Conservation (phyloP, 2,797 vertebrate species). For the Alectoris magna region DNA sequence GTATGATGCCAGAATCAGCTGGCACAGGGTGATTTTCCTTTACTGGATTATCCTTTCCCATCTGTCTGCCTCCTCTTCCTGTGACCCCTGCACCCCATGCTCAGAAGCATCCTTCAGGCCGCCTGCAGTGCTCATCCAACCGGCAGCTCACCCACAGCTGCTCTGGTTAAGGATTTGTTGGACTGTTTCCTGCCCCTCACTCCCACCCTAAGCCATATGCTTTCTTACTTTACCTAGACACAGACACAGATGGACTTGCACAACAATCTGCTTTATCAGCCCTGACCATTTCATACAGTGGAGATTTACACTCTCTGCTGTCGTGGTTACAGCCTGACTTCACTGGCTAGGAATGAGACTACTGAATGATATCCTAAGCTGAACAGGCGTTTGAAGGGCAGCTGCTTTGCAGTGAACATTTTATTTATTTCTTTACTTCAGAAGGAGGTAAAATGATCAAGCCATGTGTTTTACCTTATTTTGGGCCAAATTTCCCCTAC, state of each 20-base stretch:
- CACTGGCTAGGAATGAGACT: constrained; percentile 61
- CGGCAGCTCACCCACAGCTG: background rate
- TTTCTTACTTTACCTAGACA: background rate
- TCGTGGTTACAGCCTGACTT: constrained; percentile 64
- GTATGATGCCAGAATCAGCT: background rate
- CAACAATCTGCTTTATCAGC: constrained; percentile 38
- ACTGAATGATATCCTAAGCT: constrained; percentile 26
- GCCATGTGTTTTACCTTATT: background rate
- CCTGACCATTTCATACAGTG: background rate
- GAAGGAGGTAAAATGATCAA: background rate
- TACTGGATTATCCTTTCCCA: constrained; percentile 1
- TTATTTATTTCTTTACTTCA: background rate
- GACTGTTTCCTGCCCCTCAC: background rate
- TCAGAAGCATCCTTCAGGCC: background rate
- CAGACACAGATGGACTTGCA: background rate
- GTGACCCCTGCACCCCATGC: background rate
- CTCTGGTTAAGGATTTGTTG: background rate
- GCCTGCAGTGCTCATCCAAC: background rate
- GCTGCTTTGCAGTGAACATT: background rate
- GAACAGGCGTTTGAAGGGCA: constrained; percentile 32
- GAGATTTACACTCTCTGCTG: constrained; percentile 29
- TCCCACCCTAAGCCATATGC: background rate
- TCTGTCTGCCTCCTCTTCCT: background rate
- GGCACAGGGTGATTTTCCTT: background rate
- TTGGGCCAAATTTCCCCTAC: background rate